Base-by-base conservation (phyloP, 1,140 invertebrate species). In the Trachelipus rathkii region DNA sequence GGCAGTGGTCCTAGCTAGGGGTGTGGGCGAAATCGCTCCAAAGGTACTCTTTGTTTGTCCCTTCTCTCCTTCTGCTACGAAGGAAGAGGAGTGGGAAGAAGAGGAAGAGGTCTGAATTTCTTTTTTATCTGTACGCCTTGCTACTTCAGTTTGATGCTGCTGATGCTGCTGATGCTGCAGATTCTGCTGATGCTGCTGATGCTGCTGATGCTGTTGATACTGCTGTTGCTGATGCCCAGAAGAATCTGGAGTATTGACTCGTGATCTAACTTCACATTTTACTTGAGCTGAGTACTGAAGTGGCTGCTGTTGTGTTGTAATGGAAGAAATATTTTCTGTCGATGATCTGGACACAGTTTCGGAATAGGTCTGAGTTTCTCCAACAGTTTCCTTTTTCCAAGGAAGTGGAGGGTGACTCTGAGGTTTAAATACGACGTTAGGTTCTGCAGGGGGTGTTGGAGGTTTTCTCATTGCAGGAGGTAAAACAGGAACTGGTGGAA, bases 221-320 rank as follows among this genome's bases (percentile, higher is more conserved):
- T 45, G 21, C n/a, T 60, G 71, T 19, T 60, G 66, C n/a, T 50
- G 70, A 3, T 53, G 70, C n/a, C 66, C 72, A 21, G 76, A 75
- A 6, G 74, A 60, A 19, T 81, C 80, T 8, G 80, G 80, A 5
- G 80, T 81, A n/a, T 67, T 79, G 10, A 81, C 80, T 21, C 80
- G 43, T 21, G 80, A 81, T 60, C 80, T 75, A 43, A 81, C 80
- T 44, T 81, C 80, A 50, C 80, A 81, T 46, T 75, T 77, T 43
- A 81, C 80, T 69, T 81, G 77, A 5, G 80, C 80, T 1, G 80
- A 79, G 46, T 81, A 81, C 60, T 81, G 80, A 7, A 79, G 75
- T 9, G 80, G 80, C 71, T 79, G 80, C 60, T 81, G 80, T 69
- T 81, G 77, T 6, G 80, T 75, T 0, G 80, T 78, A 33, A 3